Evolutionary conservation across 2,113 vertebrate genomes (phyloP).

Genomic region (Cyphomyrus discorhynchus): DNA sequence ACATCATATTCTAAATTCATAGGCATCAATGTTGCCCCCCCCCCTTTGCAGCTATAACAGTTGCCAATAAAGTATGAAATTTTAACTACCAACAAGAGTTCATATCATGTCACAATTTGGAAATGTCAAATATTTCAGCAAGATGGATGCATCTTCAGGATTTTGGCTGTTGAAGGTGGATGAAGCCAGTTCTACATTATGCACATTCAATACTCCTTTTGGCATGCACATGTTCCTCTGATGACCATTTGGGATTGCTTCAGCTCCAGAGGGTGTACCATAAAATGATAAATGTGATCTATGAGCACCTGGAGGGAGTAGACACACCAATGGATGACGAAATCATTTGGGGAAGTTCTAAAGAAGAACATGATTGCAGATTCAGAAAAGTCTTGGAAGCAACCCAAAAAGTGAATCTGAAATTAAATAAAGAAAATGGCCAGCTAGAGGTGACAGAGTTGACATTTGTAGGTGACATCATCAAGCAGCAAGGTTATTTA

Average conservation of each 20-base stretch:
- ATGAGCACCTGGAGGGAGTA: slow-evolving; percentile 18
- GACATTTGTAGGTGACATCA: neutral
- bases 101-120: slow-evolving; percentile 24
- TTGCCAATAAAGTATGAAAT: neutral
- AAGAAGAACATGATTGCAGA: slow-evolving; percentile 15
- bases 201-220: slow-evolving; percentile 15
- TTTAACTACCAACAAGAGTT: slow-evolving; percentile 18
- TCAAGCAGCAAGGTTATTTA: neutral
- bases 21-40: too few species aligned
- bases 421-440: slow-evolving; percentile 5
- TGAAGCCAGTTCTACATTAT: slow-evolving; percentile 16
- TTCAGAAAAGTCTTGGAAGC: neutral
- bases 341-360: neutral
- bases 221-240: slow-evolving; percentile 20
- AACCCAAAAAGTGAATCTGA: slow-evolving; percentile 5
- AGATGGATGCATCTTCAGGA: slow-evolving; percentile 21
- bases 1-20: too few species aligned
- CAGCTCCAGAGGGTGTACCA: slow-evolving; percentile 23
- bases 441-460: neutral
- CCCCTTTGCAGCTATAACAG: neutral
- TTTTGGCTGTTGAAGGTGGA: slow-evolving; percentile 27
- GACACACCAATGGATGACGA: neutral
- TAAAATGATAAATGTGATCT: slow-evolving; percentile 30
- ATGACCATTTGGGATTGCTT: slow-evolving; percentile 22
- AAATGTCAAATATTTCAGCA: slow-evolving; percentile 27